Base-by-base conservation (phyloP, 1,140 invertebrate species). In the Lysiphlebus fabarum region DNA sequence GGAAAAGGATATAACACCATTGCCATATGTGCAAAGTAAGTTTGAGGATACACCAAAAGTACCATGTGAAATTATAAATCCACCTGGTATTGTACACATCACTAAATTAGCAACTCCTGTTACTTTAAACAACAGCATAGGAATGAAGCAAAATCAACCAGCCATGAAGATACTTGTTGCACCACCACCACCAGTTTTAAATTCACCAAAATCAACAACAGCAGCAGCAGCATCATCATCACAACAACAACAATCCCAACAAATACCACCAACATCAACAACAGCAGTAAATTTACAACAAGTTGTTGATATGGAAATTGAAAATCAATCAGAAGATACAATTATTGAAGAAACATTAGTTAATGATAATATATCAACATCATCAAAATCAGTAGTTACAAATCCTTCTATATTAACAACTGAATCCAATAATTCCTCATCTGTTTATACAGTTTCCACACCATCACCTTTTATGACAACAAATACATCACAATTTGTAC, bases 31-130 rank as follows among this genome's bases (percentile, higher is more conserved):
- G 17, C 75, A 78, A 51, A 79, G 75, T 58, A 77, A 78, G 58
- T 75, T 77, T 45, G 74, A 78, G 49, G 72, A 79, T 6, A 76
- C 76, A 0, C 79, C 79, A 10, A 75, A 74, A 65, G 74, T 78
- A 36, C 73, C 78, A 1, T 77, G 70, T 43, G 77, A 79, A 47
- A 79, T 80, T 5, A 78, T 78, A 17, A 79, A 79, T 70, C 75
- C 73, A 47, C 82, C 81, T 0, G 82, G 81, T 40, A 80, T 83
- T 0, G 82, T 81, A 1, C 82, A 82, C 59, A 83, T 84, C 17
- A 82, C 81, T 1, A 82, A 83, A 67, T 64, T 84, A 26, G 82
- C 82, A 0, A 78, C 76, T 4, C 79, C 76, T 1, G 2, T 71
- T 0, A 67, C 61, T 53, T 43, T 70, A 5, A 70, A 67, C 12